These are phyloP conservation scores for Clarias batrachus DNA, from an alignment of 2,113 vertebrate species.

Conservation along the genomic window DNA sequence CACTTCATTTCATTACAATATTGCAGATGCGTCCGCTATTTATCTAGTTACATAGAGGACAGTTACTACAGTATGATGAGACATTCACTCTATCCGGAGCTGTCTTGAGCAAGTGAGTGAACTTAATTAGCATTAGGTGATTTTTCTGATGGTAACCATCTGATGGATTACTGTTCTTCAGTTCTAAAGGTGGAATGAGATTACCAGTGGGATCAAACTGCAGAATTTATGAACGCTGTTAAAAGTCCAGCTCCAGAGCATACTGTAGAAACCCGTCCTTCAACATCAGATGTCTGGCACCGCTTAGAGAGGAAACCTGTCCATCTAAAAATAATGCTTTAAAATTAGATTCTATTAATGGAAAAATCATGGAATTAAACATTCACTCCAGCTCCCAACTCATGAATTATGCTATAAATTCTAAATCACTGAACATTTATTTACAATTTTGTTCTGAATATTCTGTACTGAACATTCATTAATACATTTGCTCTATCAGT, in stretches of 20 bases:
- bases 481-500: not conserved
- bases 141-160: not conserved
- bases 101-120: not conserved
- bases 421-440: not conserved
- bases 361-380: constrained; percentile 1
- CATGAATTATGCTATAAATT: not conserved
- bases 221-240: constrained; percentile 14
- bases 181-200: not conserved
- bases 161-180: constrained; percentile 4
- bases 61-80: not conserved
- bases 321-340: constrained; percentile 26
- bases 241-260: constrained; percentile 3
- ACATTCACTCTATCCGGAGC: not conserved
- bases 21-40: not conserved
- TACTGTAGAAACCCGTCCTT: not conserved
- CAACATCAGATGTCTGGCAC: constrained; percentile 18
- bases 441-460: too few species aligned
- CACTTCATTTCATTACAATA: not conserved
- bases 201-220: constrained; percentile 3
- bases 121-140: not conserved
- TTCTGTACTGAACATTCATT: too few species aligned
- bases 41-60: not conserved
- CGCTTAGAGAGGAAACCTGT: not conserved
- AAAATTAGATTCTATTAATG: not conserved
- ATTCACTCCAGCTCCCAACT: not conserved